These are phyloP conservation scores for Crossocerus cetratus DNA, from an alignment of 2,888 invertebrate genomes.

Conservation along the genomic window DNA sequence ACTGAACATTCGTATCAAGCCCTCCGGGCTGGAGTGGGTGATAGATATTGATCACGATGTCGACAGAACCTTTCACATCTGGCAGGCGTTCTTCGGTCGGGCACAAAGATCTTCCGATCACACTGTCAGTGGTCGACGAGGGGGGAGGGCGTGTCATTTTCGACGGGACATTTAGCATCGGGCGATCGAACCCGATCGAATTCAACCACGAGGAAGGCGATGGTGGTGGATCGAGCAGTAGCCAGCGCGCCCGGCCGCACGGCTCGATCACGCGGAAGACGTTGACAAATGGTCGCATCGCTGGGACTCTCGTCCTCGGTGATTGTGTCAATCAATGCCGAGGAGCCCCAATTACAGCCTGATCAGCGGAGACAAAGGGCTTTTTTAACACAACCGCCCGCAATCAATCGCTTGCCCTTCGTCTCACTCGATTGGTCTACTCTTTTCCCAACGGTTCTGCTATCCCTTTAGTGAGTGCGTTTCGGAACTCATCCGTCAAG, in stretches of 20 bases:
- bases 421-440: not conserved
- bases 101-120: constrained; percentile 15
- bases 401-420: not conserved
- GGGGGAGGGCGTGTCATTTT: constrained; percentile 22
- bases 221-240: no score
- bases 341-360: constrained; percentile 19
- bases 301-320: constrained; percentile 30
- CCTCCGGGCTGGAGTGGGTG: not conserved
- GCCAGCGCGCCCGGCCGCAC: constrained; percentile 18
- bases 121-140: not conserved
- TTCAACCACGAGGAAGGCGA: no score
- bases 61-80: not conserved
- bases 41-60: not conserved
- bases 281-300: constrained; percentile 43
- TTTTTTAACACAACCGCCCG: not conserved
- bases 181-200: constrained; percentile 23
- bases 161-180: constrained; percentile 16
- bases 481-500: no score
- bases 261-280: constrained; percentile 25
- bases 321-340: constrained; percentile 40
- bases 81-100: not conserved
- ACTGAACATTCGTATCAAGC: not conserved
- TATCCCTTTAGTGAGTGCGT: no score
- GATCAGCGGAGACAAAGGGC: not conserved
- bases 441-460: no score